Evolutionary conservation across 1,140 invertebrate species (phyloP), one percentile per base, ranked within the genome.

Genomic region (Acyrthosiphon pisum): DNA sequence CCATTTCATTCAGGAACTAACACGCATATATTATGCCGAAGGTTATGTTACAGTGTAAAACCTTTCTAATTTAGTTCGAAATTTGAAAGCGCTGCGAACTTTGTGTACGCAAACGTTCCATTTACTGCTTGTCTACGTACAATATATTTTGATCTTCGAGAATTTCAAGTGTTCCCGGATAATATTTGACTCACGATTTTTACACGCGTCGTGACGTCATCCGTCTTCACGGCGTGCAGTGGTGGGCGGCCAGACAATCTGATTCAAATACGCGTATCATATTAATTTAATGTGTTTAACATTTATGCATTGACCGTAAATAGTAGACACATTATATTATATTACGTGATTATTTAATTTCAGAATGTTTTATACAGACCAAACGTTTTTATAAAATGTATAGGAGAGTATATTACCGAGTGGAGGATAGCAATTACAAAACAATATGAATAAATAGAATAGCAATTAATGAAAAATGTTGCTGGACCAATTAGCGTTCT

Each of bases 1-100:
- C 44, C 46, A 87, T 48, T 87, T 87, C 83, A n/a, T 48, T 87
- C 46, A 86, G 86, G 46, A 87, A 87, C 86, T 87, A 87, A 48
- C 3, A n/a, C 44, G 30, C n/a, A 48, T 87, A 87, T 87, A 87
- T 86, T 87, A 87, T 35, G 44, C 86, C 44, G 86, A 87, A 87
- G 86, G 86, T 87, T 87, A 48, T 87, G 46, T 50, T 87, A 48
- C 46, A n/a, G 44, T 48, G 44, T 48, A 50, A 48, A 30, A 84
- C 86, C 86, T 87, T 87, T 87, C 86, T 87, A 87, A 87, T 87
- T 87, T 50, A 48, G 86, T 87, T 87, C 30, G 44, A 87, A 87
- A 87, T 50, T 48, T 87, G 86, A 87, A 87, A 87, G 86, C 46
- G n/a, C 18, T 48, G n/a, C 6, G 30, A 48, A 87, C 14, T 87